Percentiles rank a stretch among this genome's conserved stretches.
These are phyloP conservation scores for Passer domesticus DNA, from an alignment of 2,113 vertebrate genomes.

Conservation along the genomic window DNA sequence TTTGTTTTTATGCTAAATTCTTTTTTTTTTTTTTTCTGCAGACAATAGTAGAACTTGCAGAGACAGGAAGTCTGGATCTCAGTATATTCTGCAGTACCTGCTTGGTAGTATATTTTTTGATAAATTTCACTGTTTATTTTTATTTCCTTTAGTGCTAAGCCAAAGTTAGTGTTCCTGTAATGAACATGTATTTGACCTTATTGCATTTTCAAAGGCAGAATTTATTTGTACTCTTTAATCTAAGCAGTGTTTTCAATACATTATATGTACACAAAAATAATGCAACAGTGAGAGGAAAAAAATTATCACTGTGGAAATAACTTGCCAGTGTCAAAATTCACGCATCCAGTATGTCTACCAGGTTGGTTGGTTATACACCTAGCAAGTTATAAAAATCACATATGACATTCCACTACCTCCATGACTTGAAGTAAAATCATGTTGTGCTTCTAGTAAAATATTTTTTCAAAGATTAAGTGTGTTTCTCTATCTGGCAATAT, in stretches of 20 bases:
- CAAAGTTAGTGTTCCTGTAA: background rate
- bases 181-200: background rate
- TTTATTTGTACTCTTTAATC: background rate
- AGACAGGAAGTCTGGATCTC: conserved; percentile 95
- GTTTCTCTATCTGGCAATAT: background rate
- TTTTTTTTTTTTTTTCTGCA: conserved; percentile 39
- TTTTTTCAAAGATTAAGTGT: background rate
- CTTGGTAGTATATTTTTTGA: conserved; percentile 82
- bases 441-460: background rate
- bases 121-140: background rate
- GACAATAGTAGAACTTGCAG: conserved; percentile 98
- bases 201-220: background rate
- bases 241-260: background rate
- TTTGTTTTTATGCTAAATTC: background rate
- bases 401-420: background rate
- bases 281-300: background rate
- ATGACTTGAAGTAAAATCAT: background rate
- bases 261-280: background rate
- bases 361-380: background rate
- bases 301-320: background rate
- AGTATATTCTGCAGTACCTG: conserved; percentile 99
- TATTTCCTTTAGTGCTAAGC: background rate
- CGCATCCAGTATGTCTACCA: background rate
- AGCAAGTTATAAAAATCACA: background rate
- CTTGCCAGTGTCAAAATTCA: background rate